phyloP scores from a whole-genome alignment of 2,113 vertebrate genomes.

The Megaceryle maxima region DNA sequence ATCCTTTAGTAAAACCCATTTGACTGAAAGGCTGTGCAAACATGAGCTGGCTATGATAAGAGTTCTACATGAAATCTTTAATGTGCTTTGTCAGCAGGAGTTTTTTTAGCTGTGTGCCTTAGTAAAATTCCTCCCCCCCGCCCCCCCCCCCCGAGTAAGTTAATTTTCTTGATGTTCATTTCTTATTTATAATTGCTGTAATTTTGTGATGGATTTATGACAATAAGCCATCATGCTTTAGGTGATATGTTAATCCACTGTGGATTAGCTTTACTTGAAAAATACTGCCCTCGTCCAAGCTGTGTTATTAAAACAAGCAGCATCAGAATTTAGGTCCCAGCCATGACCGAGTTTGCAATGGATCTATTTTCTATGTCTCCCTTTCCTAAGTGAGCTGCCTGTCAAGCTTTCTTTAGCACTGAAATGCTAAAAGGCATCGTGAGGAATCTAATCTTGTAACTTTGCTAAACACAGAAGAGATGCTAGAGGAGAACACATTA shows the following conservation, averaged over 20 bases:
- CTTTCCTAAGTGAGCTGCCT: background rate
- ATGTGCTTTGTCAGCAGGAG: conserved; percentile 43
- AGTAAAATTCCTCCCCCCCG: background rate
- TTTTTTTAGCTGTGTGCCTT: conserved; percentile 14
- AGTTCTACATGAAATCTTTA: conserved; percentile 30
- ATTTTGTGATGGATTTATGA: conserved; percentile 36
- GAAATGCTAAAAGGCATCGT: background rate
- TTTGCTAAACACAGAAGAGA: background rate
- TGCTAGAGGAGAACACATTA: background rate
- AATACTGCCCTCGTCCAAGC: background rate
- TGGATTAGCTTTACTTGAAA: conserved; percentile 14
- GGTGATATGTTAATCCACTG: conserved; percentile 21
- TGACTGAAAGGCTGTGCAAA: conserved; percentile 64
- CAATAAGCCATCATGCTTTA: conserved; percentile 4
- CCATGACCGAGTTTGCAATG: background rate
- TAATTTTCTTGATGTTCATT: background rate
- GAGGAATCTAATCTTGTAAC: background rate
- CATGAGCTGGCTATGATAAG: conserved; percentile 48
- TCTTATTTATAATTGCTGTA: conserved; percentile 24
- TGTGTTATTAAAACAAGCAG: background rate
- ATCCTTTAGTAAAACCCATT: conserved; percentile 56
- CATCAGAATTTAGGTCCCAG: background rate
- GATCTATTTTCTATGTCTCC: background rate
- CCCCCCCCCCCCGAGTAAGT: background rate
- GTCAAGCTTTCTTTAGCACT: background rate